Evolutionary conservation across 92 coral and sea anemone genomes (phyloP), one percentile per base, ranked within the genome.

Genomic region (Chrysogorgia sp.): DNA sequence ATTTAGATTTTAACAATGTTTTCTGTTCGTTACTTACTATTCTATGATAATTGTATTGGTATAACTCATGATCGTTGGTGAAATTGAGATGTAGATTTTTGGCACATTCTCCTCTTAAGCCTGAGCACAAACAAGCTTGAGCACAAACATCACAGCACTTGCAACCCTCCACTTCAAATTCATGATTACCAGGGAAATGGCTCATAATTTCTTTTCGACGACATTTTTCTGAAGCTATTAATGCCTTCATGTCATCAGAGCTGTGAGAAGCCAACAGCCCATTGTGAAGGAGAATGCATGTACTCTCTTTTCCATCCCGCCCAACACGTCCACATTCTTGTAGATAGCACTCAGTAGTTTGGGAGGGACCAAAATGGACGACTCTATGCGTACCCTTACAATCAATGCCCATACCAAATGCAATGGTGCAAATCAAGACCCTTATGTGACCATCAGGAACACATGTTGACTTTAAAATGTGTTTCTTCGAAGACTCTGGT

Each of bases 351-450:
- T 52, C 59, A 5, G 26, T 23, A 17, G 59, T 52, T 52, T 52
- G 22, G 26, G 59, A 52, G 59, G 59, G 59, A 37, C 88, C 84
- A 58, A 84, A 79, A 43, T 79, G 66, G 32, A 84, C 48, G 50
- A 84, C 40, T 20, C 71, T 74, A 37, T 76, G 61, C 0, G 68
- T 84, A 28, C 64, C 79, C 37, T 80, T 85, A 28, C 81, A 71
- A 37, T 85, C 66, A 15, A 85, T 77, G n/a, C 85, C 85, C 89
- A 85, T 80, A 19, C 89, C 89, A 56, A 86, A 86, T 17, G 89
- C 86, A 67, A 86, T 69, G 1, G 83, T 64, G 28, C 83, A 82
- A 52, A 86, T 67, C 25, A 86, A 45, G 0, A 86, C 45, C 10
- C 86, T 47, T 10, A 86, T 20, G n/a, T 76, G 85, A 34, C 86